Percentiles rank a stretch among this genome's conserved stretches.
phyloP scores from a whole-genome alignment of 2,888 invertebrate genomes.

The Aporophyla lueneburgensis region DNA sequence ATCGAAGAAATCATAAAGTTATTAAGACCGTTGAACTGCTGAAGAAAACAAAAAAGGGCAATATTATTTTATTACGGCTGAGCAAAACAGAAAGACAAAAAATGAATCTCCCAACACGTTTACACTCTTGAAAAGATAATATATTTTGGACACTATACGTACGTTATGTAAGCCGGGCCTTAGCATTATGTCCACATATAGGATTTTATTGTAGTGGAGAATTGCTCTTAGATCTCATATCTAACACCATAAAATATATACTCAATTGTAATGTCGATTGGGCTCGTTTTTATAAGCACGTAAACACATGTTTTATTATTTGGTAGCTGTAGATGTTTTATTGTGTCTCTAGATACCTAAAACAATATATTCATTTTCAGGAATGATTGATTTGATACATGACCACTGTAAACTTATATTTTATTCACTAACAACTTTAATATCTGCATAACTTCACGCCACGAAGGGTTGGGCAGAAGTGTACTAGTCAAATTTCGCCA shows the following conservation, averaged over 20 bases:
- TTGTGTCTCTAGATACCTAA: no score
- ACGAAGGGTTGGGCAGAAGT: no score
- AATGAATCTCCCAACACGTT: not conserved
- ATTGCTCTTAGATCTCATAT: conserved; percentile 50
- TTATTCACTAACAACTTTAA: not conserved
- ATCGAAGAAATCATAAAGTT: not conserved
- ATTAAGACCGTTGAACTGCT: not conserved
- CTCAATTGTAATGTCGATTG: conserved; percentile 36
- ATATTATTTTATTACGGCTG: not conserved
- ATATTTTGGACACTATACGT: conserved; percentile 2
- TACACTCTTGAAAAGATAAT: not conserved
- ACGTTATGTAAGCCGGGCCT: conserved; percentile 33
- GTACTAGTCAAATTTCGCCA: no score
- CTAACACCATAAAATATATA: conserved; percentile 49
- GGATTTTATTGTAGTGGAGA: conserved; percentile 52
- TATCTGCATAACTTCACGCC: no score
- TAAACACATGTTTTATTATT: conserved; percentile 39
- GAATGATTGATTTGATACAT: no score
- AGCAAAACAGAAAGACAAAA: not conserved
- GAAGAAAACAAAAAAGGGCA: not conserved
- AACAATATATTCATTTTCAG: no score
- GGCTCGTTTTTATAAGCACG: conserved; percentile 27
- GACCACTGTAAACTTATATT: not conserved
- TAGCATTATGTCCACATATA: conserved; percentile 55
- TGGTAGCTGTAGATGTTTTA: not conserved